These are phyloP conservation scores for Eurytoma californica DNA, from an alignment of 2,888 invertebrate genomes.

Conservation along the genomic window DNA sequence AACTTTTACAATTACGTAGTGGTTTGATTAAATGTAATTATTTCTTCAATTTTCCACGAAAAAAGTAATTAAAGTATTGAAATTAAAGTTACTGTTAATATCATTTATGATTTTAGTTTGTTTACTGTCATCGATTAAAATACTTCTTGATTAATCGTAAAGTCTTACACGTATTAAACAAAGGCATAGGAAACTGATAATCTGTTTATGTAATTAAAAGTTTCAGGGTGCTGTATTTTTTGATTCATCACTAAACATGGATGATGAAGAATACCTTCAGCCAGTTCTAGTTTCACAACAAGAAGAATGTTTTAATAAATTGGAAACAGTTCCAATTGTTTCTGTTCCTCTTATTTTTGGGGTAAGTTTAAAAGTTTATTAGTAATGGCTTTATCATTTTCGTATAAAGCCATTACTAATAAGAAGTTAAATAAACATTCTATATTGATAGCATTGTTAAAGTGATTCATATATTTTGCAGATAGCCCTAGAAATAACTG, in stretches of 20 bases:
- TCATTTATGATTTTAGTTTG: too few species aligned
- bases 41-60: too few species aligned
- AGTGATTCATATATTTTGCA: constrained; percentile 56
- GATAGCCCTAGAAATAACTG: constrained; percentile 69
- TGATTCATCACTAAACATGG: constrained; percentile 69
- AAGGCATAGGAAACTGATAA: too few species aligned
- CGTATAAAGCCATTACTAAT: background rate
- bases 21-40: too few species aligned
- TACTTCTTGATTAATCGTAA: too few species aligned
- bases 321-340: constrained; percentile 68
- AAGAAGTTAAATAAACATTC: background rate
- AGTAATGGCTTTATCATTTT: too few species aligned
- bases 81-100: too few species aligned
- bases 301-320: constrained; percentile 65
- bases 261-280: constrained; percentile 70
- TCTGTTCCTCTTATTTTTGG: constrained; percentile 66
- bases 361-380: constrained; percentile 61
- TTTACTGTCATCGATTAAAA: too few species aligned
- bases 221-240: constrained; percentile 69
- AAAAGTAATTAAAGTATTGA: too few species aligned
- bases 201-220: background rate
- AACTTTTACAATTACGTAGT: too few species aligned
- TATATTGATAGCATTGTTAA: background rate
- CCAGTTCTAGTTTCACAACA: constrained; percentile 68
- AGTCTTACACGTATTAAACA: too few species aligned